These are phyloP conservation scores for Cygnus atratus DNA, from an alignment of 2,113 vertebrate species.

Conservation along the genomic window DNA sequence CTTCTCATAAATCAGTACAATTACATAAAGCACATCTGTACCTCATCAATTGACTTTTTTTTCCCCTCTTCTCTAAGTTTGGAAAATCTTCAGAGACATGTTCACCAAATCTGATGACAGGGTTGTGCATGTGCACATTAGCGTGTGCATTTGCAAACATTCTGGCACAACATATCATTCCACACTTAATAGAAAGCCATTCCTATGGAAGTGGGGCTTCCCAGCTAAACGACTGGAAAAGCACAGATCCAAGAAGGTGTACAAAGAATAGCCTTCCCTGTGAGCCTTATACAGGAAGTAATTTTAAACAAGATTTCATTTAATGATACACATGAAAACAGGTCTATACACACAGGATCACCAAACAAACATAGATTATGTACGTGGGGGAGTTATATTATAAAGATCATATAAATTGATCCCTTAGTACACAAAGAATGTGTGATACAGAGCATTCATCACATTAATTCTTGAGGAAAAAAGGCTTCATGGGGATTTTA, in stretches of 20 bases:
- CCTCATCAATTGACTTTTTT: too few relatives aligned
- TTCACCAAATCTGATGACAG: not conserved
- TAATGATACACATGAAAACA: not conserved
- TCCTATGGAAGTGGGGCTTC: not conserved
- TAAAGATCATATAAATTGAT: not conserved
- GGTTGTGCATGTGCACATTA: rapidly evolving
- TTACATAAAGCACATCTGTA: not conserved
- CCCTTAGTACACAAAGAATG: not conserved
- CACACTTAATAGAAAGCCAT: not conserved
- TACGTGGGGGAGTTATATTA: not conserved
- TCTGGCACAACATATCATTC: not conserved
- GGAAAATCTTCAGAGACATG: not conserved
- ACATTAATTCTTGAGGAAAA: not conserved
- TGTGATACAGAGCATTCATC: not conserved
- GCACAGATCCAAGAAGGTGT: not conserved
- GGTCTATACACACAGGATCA: not conserved
- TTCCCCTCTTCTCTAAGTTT: not conserved
- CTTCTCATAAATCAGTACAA: not conserved
- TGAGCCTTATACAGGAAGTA: not conserved
- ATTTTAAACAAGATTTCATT: not conserved
- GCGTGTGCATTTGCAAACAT: not conserved
- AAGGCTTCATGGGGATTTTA: not conserved
- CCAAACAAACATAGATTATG: not conserved
- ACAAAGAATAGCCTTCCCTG: not conserved
- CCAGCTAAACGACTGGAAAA: not conserved